Percentiles rank a stretch among this genome's conserved stretches.
Evolutionary conservation across 2,113 vertebrate species (phyloP).

Genomic region (Paraplagusia blochii): DNA sequence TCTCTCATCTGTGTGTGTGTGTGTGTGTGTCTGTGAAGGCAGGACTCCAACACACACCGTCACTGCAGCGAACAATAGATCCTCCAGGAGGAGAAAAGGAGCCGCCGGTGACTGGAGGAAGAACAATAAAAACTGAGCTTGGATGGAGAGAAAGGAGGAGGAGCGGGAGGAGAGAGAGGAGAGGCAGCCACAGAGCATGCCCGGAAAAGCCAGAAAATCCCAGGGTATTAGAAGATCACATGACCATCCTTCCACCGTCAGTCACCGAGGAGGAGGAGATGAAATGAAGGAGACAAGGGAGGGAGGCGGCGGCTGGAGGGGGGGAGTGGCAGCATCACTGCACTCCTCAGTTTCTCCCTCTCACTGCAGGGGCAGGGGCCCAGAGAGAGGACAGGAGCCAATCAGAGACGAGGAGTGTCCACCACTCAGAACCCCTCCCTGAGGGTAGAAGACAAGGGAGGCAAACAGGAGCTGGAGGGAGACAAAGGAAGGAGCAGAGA

Average conservation of each 20-base stretch:
- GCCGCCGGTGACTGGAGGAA: constrained; percentile 27
- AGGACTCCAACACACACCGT: constrained; percentile 1
- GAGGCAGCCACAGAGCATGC: constrained; percentile 57
- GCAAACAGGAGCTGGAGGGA: background rate
- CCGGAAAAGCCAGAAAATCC: constrained; percentile 60
- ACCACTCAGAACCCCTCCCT: constrained; percentile 31
- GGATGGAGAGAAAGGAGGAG: constrained; percentile 43
- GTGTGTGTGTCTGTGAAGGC: background rate
- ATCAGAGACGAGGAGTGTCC: constrained; percentile 29
- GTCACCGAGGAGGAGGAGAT: constrained; percentile 33
- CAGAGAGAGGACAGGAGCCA: constrained; percentile 22
- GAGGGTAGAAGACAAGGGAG: constrained; percentile 1
- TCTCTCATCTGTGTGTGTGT: background rate
- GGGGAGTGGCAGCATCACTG: constrained; percentile 33
- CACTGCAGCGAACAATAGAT: constrained; percentile 15
- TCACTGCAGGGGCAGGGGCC: constrained; percentile 14
- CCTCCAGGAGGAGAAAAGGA: constrained; percentile 10
- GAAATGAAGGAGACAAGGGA: constrained; percentile 12
- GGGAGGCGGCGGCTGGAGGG: constrained; percentile 15
- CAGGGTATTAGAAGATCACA: constrained; percentile 69
- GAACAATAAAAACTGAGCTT: constrained; percentile 61
- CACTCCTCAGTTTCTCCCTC: constrained; percentile 26
- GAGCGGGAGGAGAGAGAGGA: constrained; percentile 27
- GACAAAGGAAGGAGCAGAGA: constrained; percentile 24
- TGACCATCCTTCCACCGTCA: constrained; percentile 55